Percentiles rank a stretch among this genome's conserved stretches.
Conservation (phyloP, 2,113 vertebrate species). For the Neopipo cinnamomea region DNA sequence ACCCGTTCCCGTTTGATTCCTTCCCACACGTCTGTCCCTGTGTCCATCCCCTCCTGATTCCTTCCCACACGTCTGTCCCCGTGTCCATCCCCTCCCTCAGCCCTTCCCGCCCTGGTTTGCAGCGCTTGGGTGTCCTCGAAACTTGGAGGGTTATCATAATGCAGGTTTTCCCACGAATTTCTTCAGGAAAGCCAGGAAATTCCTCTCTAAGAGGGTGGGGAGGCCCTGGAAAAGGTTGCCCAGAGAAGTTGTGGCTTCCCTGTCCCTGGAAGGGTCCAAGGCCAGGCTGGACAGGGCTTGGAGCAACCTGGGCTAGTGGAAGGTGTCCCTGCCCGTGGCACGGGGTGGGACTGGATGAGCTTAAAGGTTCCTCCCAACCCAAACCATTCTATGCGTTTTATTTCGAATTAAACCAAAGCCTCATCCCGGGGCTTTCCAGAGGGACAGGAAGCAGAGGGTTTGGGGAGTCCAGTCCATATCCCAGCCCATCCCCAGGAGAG, state of each 20-base stretch:
- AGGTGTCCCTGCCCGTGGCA: neutral
- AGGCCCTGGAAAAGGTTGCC: neutral
- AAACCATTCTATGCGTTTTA: rapidly evolving
- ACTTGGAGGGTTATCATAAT: rapidly evolving
- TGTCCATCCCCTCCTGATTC: neutral
- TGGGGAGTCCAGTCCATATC: neutral
- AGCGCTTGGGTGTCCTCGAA: neutral
- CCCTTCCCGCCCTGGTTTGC: rapidly evolving
- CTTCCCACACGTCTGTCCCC: neutral
- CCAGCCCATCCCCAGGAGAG: neutral
- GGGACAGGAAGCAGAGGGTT: neutral
- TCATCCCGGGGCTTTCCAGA: neutral
- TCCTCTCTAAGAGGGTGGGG: neutral
- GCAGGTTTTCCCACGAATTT: rapidly evolving
- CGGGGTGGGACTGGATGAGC: neutral
- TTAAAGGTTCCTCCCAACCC: neutral
- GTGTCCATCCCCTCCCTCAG: neutral
- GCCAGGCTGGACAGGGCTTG: neutral
- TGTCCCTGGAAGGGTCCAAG: neutral
- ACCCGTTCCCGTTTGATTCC: neutral
- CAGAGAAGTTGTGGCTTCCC: neutral
- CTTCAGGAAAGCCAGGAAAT: rapidly evolving
- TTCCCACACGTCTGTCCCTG: neutral
- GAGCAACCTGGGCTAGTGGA: neutral
- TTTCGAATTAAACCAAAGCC: neutral